A percentile compares a stretch with the other conserved stretches of the same genome.
Evolutionary conservation across 2,888 invertebrate genomes (phyloP).

Genomic region (Chrysodeixis includens): DNA sequence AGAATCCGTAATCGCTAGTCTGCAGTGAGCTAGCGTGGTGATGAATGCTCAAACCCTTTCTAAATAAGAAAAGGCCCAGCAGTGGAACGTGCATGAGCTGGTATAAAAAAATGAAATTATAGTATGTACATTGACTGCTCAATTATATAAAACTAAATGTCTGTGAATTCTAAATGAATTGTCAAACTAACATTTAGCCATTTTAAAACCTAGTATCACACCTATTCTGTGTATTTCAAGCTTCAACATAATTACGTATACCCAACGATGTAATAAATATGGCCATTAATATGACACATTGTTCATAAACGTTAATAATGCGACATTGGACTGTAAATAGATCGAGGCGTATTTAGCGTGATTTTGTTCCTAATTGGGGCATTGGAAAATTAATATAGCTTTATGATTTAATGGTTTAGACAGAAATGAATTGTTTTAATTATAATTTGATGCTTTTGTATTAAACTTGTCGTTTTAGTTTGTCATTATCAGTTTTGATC

Average conservation of each 20-base stretch:
- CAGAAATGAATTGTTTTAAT: neutral
- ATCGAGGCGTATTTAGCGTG: neutral
- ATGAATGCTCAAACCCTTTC: too few species aligned
- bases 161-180: too few species aligned
- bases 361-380: neutral
- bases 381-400: neutral
- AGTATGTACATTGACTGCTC: too few species aligned
- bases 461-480: neutral
- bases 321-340: neutral
- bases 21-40: too few species aligned
- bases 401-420: neutral
- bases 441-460: too few species aligned
- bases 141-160: too few species aligned
- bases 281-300: neutral
- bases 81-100: too few species aligned
- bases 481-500: neutral
- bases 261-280: neutral
- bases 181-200: too few species aligned
- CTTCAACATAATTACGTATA: neutral
- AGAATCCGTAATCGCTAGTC: too few species aligned
- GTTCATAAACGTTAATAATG: neutral
- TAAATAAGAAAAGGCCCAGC: too few species aligned
- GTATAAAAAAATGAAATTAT: too few species aligned
- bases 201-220: too few species aligned
- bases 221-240: neutral